A percentile compares a stretch with the other conserved stretches of the same genome.
These are phyloP conservation scores for Ptilodon capucinus DNA, from an alignment of 2,888 invertebrate genomes.

Conservation along the genomic window DNA sequence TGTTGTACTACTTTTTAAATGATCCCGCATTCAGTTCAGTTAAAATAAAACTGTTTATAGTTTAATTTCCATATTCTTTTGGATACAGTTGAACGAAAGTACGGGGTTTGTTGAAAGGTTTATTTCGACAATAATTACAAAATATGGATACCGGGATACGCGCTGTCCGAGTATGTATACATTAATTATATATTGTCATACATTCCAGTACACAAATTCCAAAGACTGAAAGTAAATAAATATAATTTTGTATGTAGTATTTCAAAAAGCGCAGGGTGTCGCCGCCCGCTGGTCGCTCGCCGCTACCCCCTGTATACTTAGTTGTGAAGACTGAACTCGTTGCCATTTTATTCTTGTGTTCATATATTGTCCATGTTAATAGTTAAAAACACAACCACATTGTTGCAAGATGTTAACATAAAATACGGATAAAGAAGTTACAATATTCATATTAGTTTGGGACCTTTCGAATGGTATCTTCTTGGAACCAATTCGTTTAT, in stretches of 20 bases:
- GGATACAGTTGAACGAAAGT: too few relatives aligned
- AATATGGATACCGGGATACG: not conserved
- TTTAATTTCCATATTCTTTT: too few relatives aligned
- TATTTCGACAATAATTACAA: not conserved
- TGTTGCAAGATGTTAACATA: too few relatives aligned
- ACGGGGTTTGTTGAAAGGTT: too few relatives aligned
- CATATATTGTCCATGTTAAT: not conserved
- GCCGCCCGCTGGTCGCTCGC: not conserved
- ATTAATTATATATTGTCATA: constrained; percentile 16
- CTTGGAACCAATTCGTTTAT: too few relatives aligned
- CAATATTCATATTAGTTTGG: too few relatives aligned
- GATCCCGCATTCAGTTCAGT: too few relatives aligned
- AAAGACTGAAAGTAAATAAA: constrained; percentile 47
- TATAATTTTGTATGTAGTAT: constrained; percentile 29
- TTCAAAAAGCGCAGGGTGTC: constrained; percentile 33
- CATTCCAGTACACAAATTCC: constrained; percentile 50
- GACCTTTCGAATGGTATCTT: too few relatives aligned
- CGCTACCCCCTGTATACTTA: not conserved
- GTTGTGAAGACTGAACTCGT: constrained; percentile 28
- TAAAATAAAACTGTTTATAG: too few relatives aligned
- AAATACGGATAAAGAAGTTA: too few relatives aligned
- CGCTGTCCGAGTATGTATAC: constrained; percentile 9
- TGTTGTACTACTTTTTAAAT: too few relatives aligned
- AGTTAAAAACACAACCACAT: not conserved
- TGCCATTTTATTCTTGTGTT: constrained; percentile 34